A percentile compares a stretch with the other conserved stretches of the same genome.
Evolutionary conservation across 2,797 vertebrate genomes (phyloP).

Genomic region (Nyctalus aviator): DNA sequence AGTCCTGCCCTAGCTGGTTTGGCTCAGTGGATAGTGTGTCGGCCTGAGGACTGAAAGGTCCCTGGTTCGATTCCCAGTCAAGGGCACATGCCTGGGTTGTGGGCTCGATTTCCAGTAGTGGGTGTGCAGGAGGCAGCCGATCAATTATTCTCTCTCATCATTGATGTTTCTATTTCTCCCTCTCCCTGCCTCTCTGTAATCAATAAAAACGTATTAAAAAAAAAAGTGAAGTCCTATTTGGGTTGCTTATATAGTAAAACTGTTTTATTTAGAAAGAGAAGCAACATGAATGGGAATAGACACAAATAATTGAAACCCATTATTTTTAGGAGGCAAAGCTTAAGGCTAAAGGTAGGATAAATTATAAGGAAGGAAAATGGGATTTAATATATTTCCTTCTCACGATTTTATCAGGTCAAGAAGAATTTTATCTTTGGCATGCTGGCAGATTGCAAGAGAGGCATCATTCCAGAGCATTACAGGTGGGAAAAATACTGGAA

Average conservation of each 20-base stretch:
- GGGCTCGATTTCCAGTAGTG: no score
- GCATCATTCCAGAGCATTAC: not conserved
- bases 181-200: no score
- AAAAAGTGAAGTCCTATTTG: conserved; percentile 25
- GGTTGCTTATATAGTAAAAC: not conserved
- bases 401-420: not conserved
- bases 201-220: not conserved
- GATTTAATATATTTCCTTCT: not conserved
- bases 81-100: no score
- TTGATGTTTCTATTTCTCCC: no score
- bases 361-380: not conserved
- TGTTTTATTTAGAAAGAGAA: conserved; percentile 48
- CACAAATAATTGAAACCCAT: not conserved
- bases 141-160: no score
- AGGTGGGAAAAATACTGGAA: not conserved
- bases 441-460: not conserved
- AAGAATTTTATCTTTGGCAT: conserved; percentile 29
- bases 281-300: not conserved
- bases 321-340: conserved; percentile 8
- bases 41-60: no score
- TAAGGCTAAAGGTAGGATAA: not conserved
- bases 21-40: no score
- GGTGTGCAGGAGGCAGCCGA: no score
- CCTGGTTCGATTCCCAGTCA: no score
- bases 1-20: no score